phyloP scores from a whole-genome alignment of 1,140 invertebrate species.

The Pectinophora gossypiella region DNA sequence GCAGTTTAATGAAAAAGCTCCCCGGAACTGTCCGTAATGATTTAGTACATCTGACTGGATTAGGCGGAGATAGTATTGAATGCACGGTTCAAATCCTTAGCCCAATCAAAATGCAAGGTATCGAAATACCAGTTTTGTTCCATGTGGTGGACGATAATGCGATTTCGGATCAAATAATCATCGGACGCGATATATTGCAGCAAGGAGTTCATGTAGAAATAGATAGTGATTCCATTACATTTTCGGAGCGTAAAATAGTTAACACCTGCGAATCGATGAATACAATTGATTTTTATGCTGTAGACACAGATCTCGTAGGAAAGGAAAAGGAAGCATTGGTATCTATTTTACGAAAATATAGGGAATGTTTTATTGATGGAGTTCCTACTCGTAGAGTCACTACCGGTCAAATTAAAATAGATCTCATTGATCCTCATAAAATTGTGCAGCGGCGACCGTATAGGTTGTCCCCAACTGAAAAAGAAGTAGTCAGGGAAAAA shows the following conservation, averaged over 20 bases:
- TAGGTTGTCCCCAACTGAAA: slow-evolving; percentile 14
- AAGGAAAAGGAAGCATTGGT: slow-evolving; percentile 1
- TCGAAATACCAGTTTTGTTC: background rate
- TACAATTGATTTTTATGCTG: background rate
- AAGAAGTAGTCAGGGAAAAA: slow-evolving; percentile 14
- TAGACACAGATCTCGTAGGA: slow-evolving; percentile 9
- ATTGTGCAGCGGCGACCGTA: slow-evolving; percentile 17
- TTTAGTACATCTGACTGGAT: slow-evolving; percentile 7
- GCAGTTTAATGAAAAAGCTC: background rate
- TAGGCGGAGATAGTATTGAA: slow-evolving; percentile 4
- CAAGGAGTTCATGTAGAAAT: slow-evolving; percentile 3
- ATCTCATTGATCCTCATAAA: slow-evolving; percentile 6
- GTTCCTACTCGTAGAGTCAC: slow-evolving; percentile 1
- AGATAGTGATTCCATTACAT: background rate
- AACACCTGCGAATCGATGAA: background rate
- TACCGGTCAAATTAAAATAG: slow-evolving; percentile 9
- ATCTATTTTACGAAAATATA: background rate
- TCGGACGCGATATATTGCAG: slow-evolving; percentile 15
- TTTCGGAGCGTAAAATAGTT: background rate
- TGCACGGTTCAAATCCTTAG: background rate
- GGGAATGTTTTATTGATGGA: background rate
- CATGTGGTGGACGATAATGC: slow-evolving; percentile 1
- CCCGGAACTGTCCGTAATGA: slow-evolving; percentile 9
- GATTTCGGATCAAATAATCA: background rate
- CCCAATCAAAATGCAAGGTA: background rate